phyloP scores from a whole-genome alignment of 1,140 invertebrate species.

The Parapsyche elsis region DNA sequence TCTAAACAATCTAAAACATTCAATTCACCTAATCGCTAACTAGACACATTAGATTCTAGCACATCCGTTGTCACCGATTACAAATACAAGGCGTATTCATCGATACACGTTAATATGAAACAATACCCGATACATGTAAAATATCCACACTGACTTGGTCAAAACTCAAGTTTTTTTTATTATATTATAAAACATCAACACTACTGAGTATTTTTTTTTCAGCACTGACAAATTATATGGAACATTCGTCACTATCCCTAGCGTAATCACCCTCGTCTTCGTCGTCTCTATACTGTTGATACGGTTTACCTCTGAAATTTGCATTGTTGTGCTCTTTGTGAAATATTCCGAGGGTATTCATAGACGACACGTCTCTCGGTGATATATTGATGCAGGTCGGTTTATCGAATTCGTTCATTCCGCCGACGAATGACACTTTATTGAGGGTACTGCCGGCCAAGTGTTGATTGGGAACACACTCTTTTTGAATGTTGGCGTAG shows the following conservation, averaged over 20 bases:
- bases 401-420: constrained; percentile 65
- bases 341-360: constrained; percentile 63
- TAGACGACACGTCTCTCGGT: constrained; percentile 59
- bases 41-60: not conserved
- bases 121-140: not conserved
- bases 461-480: constrained; percentile 39
- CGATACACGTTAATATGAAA: too few species aligned
- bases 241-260: constrained; percentile 71
- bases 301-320: constrained; percentile 35
- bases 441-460: constrained; percentile 39
- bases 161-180: not conserved
- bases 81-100: too few species aligned
- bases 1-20: constrained; percentile 10
- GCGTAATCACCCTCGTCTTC: constrained; percentile 70
- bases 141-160: constrained; percentile 24
- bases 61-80: not conserved
- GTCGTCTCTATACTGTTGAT: constrained; percentile 57
- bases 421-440: constrained; percentile 60
- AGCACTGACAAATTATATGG: constrained; percentile 60
- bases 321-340: constrained; percentile 61
- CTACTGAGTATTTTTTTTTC: not conserved
- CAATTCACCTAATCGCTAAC: not conserved
- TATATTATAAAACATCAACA: not conserved
- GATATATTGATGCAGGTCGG: constrained; percentile 63
- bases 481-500: constrained; percentile 58